Base-by-base conservation (phyloP, 2,888 invertebrate species). In the Zygothrica quintamaculata region DNA sequence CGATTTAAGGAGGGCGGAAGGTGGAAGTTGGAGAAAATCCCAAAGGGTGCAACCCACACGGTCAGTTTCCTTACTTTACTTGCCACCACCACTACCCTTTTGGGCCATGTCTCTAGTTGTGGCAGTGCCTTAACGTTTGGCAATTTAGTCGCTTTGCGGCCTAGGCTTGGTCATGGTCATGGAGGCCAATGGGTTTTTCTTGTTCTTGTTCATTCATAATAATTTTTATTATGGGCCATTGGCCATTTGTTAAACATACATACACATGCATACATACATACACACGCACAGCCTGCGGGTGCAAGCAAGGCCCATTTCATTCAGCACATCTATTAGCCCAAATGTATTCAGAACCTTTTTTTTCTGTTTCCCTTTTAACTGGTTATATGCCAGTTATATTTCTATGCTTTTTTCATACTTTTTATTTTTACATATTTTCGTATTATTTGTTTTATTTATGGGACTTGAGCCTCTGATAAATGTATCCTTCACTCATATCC, bases 201-300 rank as follows among this genome's bases (percentile, higher is more conserved):
- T 80, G 77, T 80, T 76, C 74, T 81, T 74, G 68, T 76, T 66
- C 87, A 87, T 84, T 84, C 87, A 87, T 84, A 84, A 87, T 84
- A 84, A 87, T 87, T 84, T 84, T 84, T 84, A 84, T 84, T 84
- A 87, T 81, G 82, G 82, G 87, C 85, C 82, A 84, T 87, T 80
- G 84, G 84, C 87, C 82, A 84, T 87, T 84, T 84, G 85, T 87
- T 84, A 78, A 76, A 84, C 69, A 39, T 16, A 55, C 40, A 33
- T 9, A 34, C 26, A 13, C 50, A 34, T 13, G 37, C 26, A 29
- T 25, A 39, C n/a, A 40, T 47, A 52, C 42, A 55, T 48, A 43
- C 9, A 31, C 51, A 13, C 13, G 34, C 33, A 31, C 26, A 36
- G 65, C 77, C 77, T 65, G 44, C 39, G 65, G 74, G 65, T 26